These are phyloP conservation scores for Cephalopterus ornatus DNA, from an alignment of 2,113 vertebrate genomes.

Conservation along the genomic window DNA sequence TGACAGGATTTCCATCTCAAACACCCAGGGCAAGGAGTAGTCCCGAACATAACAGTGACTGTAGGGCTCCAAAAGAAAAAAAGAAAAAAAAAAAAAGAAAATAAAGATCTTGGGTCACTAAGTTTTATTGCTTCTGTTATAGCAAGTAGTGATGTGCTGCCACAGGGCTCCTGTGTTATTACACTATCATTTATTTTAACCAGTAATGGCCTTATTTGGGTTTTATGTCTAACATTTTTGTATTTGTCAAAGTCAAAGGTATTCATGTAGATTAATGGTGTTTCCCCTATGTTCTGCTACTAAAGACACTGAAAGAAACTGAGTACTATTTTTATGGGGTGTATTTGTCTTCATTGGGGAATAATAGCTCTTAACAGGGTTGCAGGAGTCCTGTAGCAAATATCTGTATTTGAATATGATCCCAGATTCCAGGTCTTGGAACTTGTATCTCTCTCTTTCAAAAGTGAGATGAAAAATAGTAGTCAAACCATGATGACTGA, in stretches of 20 bases:
- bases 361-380: neutral
- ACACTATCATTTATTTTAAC: neutral
- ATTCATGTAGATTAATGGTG: neutral
- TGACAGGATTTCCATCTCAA: neutral
- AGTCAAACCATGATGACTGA: neutral
- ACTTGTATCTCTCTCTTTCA: neutral
- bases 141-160: neutral
- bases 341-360: neutral
- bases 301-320: neutral
- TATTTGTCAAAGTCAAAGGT: neutral
- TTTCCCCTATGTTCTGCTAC: neutral
- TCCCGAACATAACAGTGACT: neutral
- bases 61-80: neutral
- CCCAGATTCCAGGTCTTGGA: neutral
- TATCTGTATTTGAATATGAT: neutral
- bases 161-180: neutral
- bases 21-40: neutral
- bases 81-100: neutral
- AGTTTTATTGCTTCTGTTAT: neutral
- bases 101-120: neutral
- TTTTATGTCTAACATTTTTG: neutral
- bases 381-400: neutral
- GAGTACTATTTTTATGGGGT: neutral
- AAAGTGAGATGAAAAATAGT: neutral
- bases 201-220: neutral